Percentiles rank a stretch among this genome's conserved stretches.
phyloP scores from a whole-genome alignment of 2,888 invertebrate genomes.

The Idaea dimidiata region DNA sequence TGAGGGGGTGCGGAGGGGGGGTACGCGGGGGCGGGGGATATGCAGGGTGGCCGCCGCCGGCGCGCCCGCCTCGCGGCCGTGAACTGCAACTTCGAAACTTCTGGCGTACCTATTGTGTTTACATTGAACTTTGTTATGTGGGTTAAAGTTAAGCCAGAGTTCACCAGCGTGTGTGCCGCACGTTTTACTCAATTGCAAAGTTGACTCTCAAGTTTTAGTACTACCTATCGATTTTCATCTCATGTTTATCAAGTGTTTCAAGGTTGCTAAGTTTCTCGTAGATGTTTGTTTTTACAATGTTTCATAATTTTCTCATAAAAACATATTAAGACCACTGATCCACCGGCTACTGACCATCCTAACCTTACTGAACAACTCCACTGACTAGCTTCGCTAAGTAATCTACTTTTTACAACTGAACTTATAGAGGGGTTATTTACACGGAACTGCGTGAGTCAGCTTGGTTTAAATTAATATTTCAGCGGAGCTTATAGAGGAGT shows the following conservation, averaged over 20 bases:
- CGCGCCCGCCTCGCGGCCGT: constrained; percentile 68
- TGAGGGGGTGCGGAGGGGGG: constrained; percentile 32
- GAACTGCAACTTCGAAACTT: constrained; percentile 78
- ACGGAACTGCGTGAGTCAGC: too few relatives aligned
- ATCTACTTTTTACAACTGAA: too few relatives aligned
- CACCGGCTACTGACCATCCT: too few relatives aligned
- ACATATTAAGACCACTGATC: not conserved
- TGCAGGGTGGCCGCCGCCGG: constrained; percentile 33
- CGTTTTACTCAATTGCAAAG: constrained; percentile 72
- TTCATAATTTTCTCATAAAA: not conserved
- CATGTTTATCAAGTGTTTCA: constrained; percentile 75
- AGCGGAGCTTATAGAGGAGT: too few relatives aligned
- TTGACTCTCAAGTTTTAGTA: constrained; percentile 69
- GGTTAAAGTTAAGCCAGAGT: constrained; percentile 81
- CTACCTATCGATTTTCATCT: constrained; percentile 74
- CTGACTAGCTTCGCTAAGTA: too few relatives aligned
- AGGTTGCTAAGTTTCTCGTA: constrained; percentile 46
- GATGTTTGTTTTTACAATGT: constrained; percentile 1
- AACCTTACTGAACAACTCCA: not conserved
- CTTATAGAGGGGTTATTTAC: too few relatives aligned
- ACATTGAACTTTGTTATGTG: constrained; percentile 81
- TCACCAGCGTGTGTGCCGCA: constrained; percentile 73
- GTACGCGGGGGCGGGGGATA: constrained; percentile 27
- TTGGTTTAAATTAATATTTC: too few relatives aligned
- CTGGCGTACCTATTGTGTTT: constrained; percentile 80